Evolutionary conservation across 1,140 invertebrate species (phyloP), one percentile per base, ranked within the genome.

Genomic region (Colletes latitarsis): DNA sequence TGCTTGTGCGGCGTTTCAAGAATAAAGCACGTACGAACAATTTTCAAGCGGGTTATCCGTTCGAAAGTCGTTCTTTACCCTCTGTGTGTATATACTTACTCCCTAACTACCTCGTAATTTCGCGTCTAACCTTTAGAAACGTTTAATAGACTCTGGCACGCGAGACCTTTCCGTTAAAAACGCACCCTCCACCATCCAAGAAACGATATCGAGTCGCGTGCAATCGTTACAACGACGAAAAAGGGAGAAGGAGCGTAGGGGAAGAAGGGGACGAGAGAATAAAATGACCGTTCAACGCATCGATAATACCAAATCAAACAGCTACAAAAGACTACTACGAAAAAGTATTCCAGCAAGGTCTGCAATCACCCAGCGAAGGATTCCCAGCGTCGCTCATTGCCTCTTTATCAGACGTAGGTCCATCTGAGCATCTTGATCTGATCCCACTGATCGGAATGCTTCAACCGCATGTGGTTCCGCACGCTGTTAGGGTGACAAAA

Each of bases 401-500:
- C 55, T 76, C 21, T 85, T 71, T 77, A 92, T 93, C 91, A 93
- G 74, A 93, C 92, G 73, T 93, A 93, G 83, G 95, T 96, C 94
- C 96, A 97, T 85, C 96, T 96, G 78, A 97, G 95, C 55, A 96
- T 96, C 92, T 97, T 97, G 94, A 97, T 97, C 88, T 95, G 95
- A 85, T 96, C 95, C 96, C 96, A 97, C 88, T 97, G 95, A 78
- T 95, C 92, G 1, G 96, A 94, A 92, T 97, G 97, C 92, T 97
- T 97, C 81, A 96, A 95, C 80, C 96, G 94, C 96, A 97, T 97
- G 91, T 97, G 96, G 92, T 97, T 97, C 81, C 96, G 94, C 52
- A 97, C 96, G 57, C 96, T 97, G 92, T 97, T 97, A 8, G 96
- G 96, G 92, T 97, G 96, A 57, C 96, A 94, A 92, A 97, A 97